Evolutionary conservation across 2,113 vertebrate species (phyloP).

Genomic region (Oreochromis tanganicae): DNA sequence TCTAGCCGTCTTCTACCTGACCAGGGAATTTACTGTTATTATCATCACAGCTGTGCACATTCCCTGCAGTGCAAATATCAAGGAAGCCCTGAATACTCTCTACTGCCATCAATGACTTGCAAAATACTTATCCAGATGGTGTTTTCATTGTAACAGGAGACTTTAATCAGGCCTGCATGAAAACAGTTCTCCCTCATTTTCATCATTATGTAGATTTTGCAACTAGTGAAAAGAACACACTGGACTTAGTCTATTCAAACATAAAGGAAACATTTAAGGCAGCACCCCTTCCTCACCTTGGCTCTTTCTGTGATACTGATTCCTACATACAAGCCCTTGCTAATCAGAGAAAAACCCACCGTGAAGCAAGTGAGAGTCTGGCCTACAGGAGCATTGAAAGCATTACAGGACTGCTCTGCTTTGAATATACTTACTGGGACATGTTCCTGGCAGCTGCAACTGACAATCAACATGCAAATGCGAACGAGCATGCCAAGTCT

Average conservation of each 20-base stretch:
- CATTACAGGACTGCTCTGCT: not conserved
- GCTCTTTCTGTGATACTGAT: not conserved
- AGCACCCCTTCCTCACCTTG: not conserved
- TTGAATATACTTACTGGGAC: not conserved
- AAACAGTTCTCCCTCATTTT: not conserved
- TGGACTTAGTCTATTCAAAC: not conserved
- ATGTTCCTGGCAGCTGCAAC: not conserved
- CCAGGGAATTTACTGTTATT: not conserved
- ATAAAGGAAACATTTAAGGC: not conserved
- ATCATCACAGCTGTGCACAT: not conserved
- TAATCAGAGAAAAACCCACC: not conserved
- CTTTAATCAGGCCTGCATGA: not conserved
- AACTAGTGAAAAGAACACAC: not conserved
- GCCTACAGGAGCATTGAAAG: not conserved
- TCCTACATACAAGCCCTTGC: not conserved
- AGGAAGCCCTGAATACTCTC: not conserved
- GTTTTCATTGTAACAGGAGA: not conserved
- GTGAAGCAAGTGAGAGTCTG: not conserved
- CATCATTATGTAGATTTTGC: not conserved
- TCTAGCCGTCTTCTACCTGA: not conserved
- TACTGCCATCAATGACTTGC: not conserved
- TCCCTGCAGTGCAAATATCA: not conserved
- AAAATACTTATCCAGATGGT: not conserved
- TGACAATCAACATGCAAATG: not conserved
- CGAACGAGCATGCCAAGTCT: not conserved